A percentile compares a stretch with the other conserved stretches of the same genome.
These are phyloP conservation scores for Urocitellus parryii DNA, from an alignment of 2,113 vertebrate genomes.

Conservation along the genomic window DNA sequence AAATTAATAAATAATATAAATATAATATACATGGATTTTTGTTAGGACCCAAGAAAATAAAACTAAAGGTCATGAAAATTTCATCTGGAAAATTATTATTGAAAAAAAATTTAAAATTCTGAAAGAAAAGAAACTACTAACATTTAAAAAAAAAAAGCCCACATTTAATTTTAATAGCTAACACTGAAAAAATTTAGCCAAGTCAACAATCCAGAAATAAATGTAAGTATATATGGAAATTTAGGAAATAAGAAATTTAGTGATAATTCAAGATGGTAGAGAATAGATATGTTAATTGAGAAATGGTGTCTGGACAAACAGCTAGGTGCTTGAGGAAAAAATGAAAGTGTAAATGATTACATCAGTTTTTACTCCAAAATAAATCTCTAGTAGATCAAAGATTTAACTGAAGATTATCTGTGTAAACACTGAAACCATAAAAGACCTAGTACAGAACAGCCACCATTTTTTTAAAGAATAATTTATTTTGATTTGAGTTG, in stretches of 20 bases:
- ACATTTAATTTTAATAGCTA: constrained; percentile 16
- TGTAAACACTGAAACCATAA: background rate
- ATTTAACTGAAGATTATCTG: background rate
- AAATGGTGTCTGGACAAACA: background rate
- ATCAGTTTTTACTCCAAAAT: constrained; percentile 2
- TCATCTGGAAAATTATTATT: background rate
- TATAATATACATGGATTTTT: background rate
- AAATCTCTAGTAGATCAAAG: background rate
- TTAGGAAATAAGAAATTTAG: background rate
- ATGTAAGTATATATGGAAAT: background rate
- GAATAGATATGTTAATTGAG: background rate
- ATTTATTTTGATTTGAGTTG: background rate
- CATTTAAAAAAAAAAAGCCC: background rate
- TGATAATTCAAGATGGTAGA: background rate
- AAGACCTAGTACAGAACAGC: background rate
- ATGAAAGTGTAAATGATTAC: background rate
- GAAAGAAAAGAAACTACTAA: background rate
- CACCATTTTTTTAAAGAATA: background rate
- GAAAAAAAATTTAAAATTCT: background rate
- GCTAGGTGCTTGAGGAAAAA: background rate
- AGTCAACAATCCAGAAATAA: background rate
- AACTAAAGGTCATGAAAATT: background rate
- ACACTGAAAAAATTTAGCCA: background rate
- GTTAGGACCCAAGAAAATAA: background rate
- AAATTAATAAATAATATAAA: background rate